Conservation (phyloP, 2,797 vertebrate genomes). For the Melopsittacus undulatus region DNA sequence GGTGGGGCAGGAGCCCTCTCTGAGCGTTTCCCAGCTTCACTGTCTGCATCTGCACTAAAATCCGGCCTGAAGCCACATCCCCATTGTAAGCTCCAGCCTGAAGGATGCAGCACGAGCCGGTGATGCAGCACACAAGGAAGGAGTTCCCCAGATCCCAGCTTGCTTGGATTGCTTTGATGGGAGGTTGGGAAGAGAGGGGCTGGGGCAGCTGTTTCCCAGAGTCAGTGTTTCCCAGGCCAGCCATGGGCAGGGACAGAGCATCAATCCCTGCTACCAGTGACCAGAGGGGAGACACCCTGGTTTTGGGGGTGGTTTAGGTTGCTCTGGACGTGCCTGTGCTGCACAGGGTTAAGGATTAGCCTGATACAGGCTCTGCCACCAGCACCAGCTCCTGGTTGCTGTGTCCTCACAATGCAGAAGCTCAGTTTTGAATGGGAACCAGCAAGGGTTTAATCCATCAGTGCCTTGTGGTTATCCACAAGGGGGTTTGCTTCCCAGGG, state of each 20-base stretch:
- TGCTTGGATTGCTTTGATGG: not conserved
- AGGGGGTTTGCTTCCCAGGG: not conserved
- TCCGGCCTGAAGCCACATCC: not conserved
- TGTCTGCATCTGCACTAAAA: not conserved
- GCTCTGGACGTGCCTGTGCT: not conserved
- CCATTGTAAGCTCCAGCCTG: not conserved
- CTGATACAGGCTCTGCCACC: rapidly evolving
- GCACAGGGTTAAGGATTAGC: rapidly evolving
- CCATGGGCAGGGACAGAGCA: not conserved
- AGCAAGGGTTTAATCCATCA: rapidly evolving
- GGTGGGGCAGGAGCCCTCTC: not conserved
- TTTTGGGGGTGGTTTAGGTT: not conserved
- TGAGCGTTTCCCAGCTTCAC: not conserved
- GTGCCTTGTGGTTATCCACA: not conserved
- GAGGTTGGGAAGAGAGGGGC: not conserved
- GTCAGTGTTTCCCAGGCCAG: not conserved
- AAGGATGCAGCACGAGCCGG: not conserved
- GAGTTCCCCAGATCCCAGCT: not conserved
- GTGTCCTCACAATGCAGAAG: rapidly evolving
- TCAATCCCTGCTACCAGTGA: rapidly evolving
- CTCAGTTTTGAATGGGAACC: not conserved
- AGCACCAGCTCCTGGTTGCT: not conserved
- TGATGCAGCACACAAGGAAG: rapidly evolving
- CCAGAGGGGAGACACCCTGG: rapidly evolving
- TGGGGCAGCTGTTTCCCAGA: not conserved